Conservation (phyloP, 2,113 vertebrate genomes). For the Calyptommatus sinebrachiatus region DNA sequence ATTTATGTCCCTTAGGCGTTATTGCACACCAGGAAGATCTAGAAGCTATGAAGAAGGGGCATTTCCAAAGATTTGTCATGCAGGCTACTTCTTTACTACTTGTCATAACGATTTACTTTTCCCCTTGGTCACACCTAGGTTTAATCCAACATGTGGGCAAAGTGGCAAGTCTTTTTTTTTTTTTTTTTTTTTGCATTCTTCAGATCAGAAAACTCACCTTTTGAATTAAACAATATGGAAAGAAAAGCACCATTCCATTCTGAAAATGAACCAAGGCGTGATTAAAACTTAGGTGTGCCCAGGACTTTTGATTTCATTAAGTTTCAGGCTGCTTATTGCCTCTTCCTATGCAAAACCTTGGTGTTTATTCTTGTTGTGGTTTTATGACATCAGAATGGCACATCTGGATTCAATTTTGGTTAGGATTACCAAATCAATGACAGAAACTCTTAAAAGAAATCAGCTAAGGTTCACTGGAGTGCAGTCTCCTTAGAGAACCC, state of each 20-base stretch:
- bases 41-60: no score
- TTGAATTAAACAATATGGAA: no score
- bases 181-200: no score
- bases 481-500: background rate
- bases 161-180: no score
- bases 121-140: no score
- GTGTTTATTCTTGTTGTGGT: background rate
- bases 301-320: background rate
- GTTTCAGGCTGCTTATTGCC: background rate
- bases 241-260: no score
- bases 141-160: no score
- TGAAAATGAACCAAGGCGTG: no score
- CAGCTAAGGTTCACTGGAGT: background rate
- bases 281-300: no score
- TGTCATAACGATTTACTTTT: background rate
- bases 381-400: background rate
- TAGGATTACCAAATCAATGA: no score
- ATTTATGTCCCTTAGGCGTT: background rate
- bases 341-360: background rate
- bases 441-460: background rate
- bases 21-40: background rate
- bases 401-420: background rate
- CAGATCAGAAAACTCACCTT: no score
- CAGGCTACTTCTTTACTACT: background rate
- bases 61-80: no score